Base-by-base conservation (phyloP, 2,113 vertebrate species). In the Lota lota region DNA sequence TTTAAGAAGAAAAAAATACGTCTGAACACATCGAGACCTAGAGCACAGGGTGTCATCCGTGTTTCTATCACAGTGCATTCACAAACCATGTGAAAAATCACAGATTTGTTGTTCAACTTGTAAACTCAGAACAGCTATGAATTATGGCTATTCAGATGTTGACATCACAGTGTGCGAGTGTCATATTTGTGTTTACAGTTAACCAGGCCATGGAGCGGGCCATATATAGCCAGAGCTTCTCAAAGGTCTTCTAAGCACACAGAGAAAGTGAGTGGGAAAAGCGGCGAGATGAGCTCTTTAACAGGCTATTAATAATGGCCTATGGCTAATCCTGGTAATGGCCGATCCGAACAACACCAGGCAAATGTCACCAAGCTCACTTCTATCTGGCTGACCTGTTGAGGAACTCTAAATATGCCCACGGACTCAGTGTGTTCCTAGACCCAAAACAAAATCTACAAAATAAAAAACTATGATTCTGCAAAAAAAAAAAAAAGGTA, bases 1-100 rank as follows among this genome's bases (percentile, higher is more conserved):
- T 92, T 92, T 87, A 92, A 85, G 91, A 89, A 88, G 84, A 79
- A 56, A 56, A 84, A 85, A 83, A 85, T 65, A 85, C 81, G 72
- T 83, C 80, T 74, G 64, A 76, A 76, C 67, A 73, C 2, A 12
- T n/a, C 65, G 18, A 63, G 21, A 22, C 54, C 76, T 56, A 66
- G 53, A 72, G 66, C 51, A 1, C 24, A 68, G 77, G 72, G 78
- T 75, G 68, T 53, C 24, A 67, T 59, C 62, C 22, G 22, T 54
- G 3, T 59, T 72, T 66, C 7, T 53, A 6, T 20, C 4, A 67
- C 47, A 73, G 56, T 14, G 15, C 8, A 66, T 14, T 51, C 33
- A 79, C 20, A 67, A 67, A 67, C 22, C 67, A 63, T 61, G 15
- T 7, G 67, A 19, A 51, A 57, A 82, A 69, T 63, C 40, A 66